Percentiles rank a stretch among this genome's conserved stretches.
These are phyloP conservation scores for Caenorhabditis sp. DNA, from an alignment of 2,888 invertebrate species.

Conservation along the genomic window DNA sequence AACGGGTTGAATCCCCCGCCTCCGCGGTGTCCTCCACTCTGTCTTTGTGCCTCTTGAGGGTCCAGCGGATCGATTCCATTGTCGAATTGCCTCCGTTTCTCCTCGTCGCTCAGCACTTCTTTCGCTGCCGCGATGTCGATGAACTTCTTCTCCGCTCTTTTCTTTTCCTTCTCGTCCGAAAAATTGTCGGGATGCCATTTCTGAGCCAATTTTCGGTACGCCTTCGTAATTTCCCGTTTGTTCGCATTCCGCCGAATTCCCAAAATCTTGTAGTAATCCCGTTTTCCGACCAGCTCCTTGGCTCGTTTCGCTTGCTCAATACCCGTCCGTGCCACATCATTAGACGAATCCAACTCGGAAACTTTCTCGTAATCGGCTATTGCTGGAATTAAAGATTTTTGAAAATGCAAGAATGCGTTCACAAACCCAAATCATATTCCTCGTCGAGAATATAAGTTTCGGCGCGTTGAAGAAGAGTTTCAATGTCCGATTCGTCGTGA, in stretches of 20 bases:
- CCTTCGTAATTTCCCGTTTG: conserved; percentile 95
- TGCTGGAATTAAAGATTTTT: conserved; percentile 86
- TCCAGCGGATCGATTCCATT: conserved; percentile 96
- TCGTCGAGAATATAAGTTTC: conserved; percentile 94
- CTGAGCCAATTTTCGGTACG: conserved; percentile 97
- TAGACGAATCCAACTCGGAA: conserved; percentile 89
- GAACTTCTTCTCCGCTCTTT: conserved; percentile 94
- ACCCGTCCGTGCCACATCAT: conserved; percentile 92
- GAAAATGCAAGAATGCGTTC: no score
- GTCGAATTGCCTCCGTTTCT: conserved; percentile 95
- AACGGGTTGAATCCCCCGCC: conserved; percentile 58
- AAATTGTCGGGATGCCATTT: conserved; percentile 99
- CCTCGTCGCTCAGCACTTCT: conserved; percentile 91
- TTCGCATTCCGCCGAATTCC: conserved; percentile 91
- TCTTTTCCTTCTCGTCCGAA: conserved; percentile 87
- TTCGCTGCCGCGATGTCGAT: conserved; percentile 99
- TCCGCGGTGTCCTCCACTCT: conserved; percentile 79
- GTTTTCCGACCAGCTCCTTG: conserved; percentile 93
- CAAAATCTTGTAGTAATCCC: conserved; percentile 98
- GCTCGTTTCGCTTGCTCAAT: conserved; percentile 92
- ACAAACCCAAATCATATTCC: conserved; percentile 92
- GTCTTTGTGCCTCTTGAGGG: conserved; percentile 88
- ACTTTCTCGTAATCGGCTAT: conserved; percentile 92
- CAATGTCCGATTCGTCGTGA: conserved; percentile 87
- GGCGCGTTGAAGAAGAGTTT: conserved; percentile 91